Conservation (phyloP, 2,888 invertebrate genomes). For the Microctonus hyperodae region DNA sequence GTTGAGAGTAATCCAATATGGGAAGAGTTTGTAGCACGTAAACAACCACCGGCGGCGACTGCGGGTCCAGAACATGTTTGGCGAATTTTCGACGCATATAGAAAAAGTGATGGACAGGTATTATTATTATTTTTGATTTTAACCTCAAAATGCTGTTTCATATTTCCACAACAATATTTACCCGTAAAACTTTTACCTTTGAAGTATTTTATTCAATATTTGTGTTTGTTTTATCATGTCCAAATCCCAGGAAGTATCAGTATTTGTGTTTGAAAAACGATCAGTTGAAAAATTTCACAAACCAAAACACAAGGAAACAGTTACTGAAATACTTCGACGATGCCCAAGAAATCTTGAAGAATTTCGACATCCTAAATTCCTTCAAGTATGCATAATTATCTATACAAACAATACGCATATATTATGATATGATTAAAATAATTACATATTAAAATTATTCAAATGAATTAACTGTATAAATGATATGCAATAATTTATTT, state of each 20-base stretch:
- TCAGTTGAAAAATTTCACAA: slow-evolving; percentile 92
- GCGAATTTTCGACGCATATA: slow-evolving; percentile 89
- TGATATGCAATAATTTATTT: neutral
- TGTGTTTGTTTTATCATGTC: neutral
- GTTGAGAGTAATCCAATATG: slow-evolving; percentile 84
- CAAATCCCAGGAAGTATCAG: slow-evolving; percentile 78
- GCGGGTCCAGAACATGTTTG: slow-evolving; percentile 91
- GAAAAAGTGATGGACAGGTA: slow-evolving; percentile 90
- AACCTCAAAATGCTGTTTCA: neutral
- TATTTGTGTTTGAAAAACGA: slow-evolving; percentile 93
- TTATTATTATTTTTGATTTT: neutral
- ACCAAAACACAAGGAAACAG: slow-evolving; percentile 89
- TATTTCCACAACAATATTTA: neutral
- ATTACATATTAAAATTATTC: neutral
- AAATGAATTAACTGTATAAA: neutral
- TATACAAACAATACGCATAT: too few species aligned
- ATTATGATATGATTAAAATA: neutral
- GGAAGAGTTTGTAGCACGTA: slow-evolving; percentile 86
- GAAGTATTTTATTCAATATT: neutral
- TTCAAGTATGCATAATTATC: slow-evolving; percentile 64
- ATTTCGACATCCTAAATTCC: slow-evolving; percentile 84
- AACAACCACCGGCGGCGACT: slow-evolving; percentile 78
- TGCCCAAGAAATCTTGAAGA: slow-evolving; percentile 83
- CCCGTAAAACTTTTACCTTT: too few species aligned
- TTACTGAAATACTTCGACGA: slow-evolving; percentile 83